A percentile compares a stretch with the other conserved stretches of the same genome.
Evolutionary conservation across 2,888 invertebrate genomes (phyloP).

Genomic region (Nomada goodeniana): DNA sequence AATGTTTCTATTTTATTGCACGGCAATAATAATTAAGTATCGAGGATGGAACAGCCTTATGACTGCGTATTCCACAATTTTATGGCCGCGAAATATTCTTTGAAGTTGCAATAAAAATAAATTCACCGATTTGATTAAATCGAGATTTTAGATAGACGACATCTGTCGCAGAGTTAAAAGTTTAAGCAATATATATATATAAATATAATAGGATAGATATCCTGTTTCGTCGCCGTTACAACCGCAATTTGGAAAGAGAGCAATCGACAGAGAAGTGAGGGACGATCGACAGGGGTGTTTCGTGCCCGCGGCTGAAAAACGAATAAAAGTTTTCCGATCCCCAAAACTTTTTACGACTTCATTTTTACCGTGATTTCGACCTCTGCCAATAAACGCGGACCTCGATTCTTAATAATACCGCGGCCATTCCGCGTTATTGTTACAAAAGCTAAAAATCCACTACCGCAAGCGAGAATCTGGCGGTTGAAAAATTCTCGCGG

Average conservation of each 20-base stretch:
- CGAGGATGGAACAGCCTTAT: too few species aligned
- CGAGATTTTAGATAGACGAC: too few species aligned
- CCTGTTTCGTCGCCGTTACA: conserved; percentile 2
- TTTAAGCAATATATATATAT: too few species aligned
- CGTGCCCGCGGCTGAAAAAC: conserved; percentile 59
- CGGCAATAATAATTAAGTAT: too few species aligned
- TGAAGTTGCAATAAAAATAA: too few species aligned
- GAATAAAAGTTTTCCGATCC: conserved; percentile 78
- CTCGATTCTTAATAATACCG: conserved; percentile 71
- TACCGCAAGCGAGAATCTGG: background rate
- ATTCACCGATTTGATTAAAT: too few species aligned
- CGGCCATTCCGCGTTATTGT: conserved; percentile 58
- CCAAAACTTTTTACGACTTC: conserved; percentile 74
- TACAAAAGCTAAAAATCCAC: conserved; percentile 41
- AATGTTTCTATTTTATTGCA: too few species aligned
- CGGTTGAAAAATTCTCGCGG: background rate
- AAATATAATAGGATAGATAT: conserved; percentile 31
- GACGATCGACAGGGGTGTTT: background rate
- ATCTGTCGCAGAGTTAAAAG: conserved; percentile 6
- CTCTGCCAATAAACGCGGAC: conserved; percentile 69
- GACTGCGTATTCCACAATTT: too few species aligned
- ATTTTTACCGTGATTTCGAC: conserved; percentile 66
- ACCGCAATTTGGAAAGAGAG: conserved; percentile 25
- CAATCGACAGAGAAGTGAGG: background rate
- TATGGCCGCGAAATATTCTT: too few species aligned